Evolutionary conservation across 2,797 vertebrate genomes (phyloP), one percentile per base, ranked within the genome.

Genomic region (Danio kyathit): DNA sequence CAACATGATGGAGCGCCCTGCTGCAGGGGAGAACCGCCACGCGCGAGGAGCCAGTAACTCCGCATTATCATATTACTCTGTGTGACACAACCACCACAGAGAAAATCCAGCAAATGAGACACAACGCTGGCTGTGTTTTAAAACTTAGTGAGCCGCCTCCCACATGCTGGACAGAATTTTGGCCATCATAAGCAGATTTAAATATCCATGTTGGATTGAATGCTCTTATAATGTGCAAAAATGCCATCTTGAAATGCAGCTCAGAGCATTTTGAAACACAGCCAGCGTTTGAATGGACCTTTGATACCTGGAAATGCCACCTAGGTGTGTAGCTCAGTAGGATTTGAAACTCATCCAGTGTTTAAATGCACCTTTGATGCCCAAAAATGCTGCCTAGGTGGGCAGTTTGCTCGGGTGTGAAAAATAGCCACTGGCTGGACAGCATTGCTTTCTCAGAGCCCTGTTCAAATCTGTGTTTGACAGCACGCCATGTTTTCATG

Each of bases 61-160:
- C 64, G 78, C 74, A 85, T 87, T 87, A 82, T 82, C 67, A 84
- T 83, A 85, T 80, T 79, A 81, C 73, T 82, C 73, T 66, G 51
- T 44, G 76, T 81, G 81, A 74, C 72, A 85, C 66, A 78, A 83
- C 83, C 78, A 70, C 71, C 70, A 60, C 52, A 29, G 38, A 69
- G 44, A 61, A 72, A 38, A 74, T 49, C 10, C 43, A 67, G 72
- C 38, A 74, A 74, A 74, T 74, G 71, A 74, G 56, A 74, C 71
- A 59, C 21, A 59, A 59, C 54, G 16, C 54, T 59, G 41, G 17
- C 29, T 60, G 44, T 69, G 51, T 70, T 56, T 77, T 54, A 56
- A 65, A 66, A 59, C 71, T 17, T 56, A 44, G 49, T 54, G 40
- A 60, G 44, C 44, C 8, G 2, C 16, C 56, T 60, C 14, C 41